phyloP scores from a whole-genome alignment of 1,140 invertebrate genomes.

The Bilobella aurantiaca region DNA sequence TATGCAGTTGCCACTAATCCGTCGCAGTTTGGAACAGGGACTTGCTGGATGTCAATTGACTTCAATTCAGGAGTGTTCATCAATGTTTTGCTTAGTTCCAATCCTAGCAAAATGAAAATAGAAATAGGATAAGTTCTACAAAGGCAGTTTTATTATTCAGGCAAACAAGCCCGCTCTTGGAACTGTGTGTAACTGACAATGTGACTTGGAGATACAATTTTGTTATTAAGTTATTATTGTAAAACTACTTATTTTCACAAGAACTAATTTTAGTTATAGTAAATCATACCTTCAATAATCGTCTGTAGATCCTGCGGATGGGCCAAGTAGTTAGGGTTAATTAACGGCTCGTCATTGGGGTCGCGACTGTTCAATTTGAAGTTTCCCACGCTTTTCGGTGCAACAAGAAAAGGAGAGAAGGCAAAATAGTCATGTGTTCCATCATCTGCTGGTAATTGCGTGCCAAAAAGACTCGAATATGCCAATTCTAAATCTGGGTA shows the following conservation, averaged over 20 bases:
- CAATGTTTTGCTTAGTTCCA: neutral
- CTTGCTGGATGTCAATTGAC: neutral
- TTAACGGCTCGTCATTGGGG: neutral
- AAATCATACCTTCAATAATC: conserved; percentile 2
- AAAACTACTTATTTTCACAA: too few relatives aligned
- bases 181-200: too few relatives aligned
- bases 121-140: too few relatives aligned
- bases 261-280: too few relatives aligned
- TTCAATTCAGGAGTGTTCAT: neutral
- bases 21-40: neutral
- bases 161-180: too few relatives aligned
- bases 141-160: too few relatives aligned
- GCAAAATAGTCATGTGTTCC: neutral
- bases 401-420: neutral
- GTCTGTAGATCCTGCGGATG: neutral
- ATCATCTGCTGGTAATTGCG: neutral
- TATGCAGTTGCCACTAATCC: neutral
- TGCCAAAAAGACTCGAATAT: neutral
- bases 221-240: too few relatives aligned
- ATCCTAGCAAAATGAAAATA: neutral
- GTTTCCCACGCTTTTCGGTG: neutral
- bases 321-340: neutral
- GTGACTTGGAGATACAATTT: too few relatives aligned
- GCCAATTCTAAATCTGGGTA: neutral
- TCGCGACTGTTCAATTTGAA: conserved; percentile 8